These are phyloP conservation scores for Tethea ocularis DNA, from an alignment of 2,888 invertebrate species.

Conservation along the genomic window DNA sequence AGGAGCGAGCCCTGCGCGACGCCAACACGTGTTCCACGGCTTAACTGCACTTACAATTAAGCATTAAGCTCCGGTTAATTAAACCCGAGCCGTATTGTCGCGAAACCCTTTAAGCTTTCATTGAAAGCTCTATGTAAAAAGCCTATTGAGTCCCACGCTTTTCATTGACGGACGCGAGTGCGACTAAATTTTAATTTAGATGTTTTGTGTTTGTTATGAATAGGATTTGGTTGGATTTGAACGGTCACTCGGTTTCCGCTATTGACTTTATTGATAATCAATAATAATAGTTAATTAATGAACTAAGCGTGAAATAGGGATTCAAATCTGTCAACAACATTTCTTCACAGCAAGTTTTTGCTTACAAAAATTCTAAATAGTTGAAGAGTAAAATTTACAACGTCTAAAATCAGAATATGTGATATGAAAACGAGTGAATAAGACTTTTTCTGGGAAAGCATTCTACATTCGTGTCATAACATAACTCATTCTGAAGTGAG, in stretches of 20 bases:
- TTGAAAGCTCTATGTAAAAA: constrained; percentile 69
- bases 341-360: background rate
- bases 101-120: constrained; percentile 75
- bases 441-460: too few relatives aligned
- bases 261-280: constrained; percentile 2
- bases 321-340: background rate
- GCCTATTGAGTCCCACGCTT: constrained; percentile 58
- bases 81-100: constrained; percentile 77
- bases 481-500: too few relatives aligned
- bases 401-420: too few relatives aligned
- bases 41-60: constrained; percentile 81
- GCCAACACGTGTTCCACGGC: constrained; percentile 77
- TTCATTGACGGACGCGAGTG: constrained; percentile 52
- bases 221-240: constrained; percentile 48
- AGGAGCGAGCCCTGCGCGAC: constrained; percentile 59
- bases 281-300: background rate
- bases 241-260: constrained; percentile 17
- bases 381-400: background rate
- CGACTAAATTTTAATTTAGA: constrained; percentile 40
- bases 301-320: background rate
- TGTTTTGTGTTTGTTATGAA: constrained; percentile 43
- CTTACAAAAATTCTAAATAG: background rate
- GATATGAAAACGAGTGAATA: too few relatives aligned
- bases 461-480: too few relatives aligned
- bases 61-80: constrained; percentile 81